Evolutionary conservation across 2,888 invertebrate genomes (phyloP), one percentile per base, ranked within the genome.

Genomic region (Torymus tubicola): DNA sequence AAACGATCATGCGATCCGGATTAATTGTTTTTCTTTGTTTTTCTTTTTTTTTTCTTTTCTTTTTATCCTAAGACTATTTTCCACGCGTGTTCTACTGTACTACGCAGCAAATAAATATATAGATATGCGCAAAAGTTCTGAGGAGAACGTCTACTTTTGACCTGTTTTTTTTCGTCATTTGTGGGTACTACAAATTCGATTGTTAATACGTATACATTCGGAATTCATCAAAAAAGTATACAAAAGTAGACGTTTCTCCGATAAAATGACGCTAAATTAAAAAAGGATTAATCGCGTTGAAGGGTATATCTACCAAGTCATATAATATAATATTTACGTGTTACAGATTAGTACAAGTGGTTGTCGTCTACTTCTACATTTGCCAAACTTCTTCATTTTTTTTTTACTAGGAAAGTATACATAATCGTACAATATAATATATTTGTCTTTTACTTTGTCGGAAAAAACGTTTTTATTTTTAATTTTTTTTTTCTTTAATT

Each of bases 51-150:
- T 4, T 50, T 31, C 8, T 31, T 1, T 31, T 53, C 18, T n/a
- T 67, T 52, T 65, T 4, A 21, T 61, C 18, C 31, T 73, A 42
- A 31, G 42, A 42, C 64, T 65, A 64, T 31, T 63, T 61, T 50
- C 31, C 63, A 55, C 63, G 42, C 18, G 14, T 16, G 55, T 18
- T 14, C 11, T 67, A 74, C 50, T 31, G 31, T 3, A 31, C 24
- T 31, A 64, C 52, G 10, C 11, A 64, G 10, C 11, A 64, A 64
- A 74, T 65, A 65, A 72, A 63, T 72, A n/a, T n/a, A n/a, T n/a
- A n/a, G n/a, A 16, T 50, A 64, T 31, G 31, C 3, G 31, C 31
- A 42, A 42, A 42, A 73, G 42, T 21, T 57, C 31, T 55, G 18
- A 42, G 13, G 24, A 61, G 18, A 61, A 11, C n/a, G 2, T 53